These are phyloP conservation scores for Typhlichthys subterraneus DNA, from an alignment of 2,797 vertebrate species.

Conservation along the genomic window DNA sequence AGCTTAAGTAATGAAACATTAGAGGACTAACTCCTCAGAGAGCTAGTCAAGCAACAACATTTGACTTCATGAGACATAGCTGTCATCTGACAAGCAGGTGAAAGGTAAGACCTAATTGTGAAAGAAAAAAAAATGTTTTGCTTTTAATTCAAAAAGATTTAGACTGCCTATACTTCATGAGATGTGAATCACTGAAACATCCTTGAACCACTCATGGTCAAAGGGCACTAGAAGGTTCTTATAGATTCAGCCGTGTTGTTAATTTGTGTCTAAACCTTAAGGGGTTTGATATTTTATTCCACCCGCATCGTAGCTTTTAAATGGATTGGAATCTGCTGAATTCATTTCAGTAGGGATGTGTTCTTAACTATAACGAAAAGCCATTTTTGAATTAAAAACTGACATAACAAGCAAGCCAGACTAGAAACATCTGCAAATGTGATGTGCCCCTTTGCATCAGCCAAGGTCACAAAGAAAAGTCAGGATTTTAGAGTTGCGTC, in stretches of 20 bases:
- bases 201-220: not conserved
- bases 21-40: not conserved
- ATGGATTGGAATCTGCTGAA: too few relatives aligned
- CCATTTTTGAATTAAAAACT: not conserved
- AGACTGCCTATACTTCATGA: not conserved
- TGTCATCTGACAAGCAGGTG: not conserved
- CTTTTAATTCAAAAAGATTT: too few relatives aligned
- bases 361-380: not conserved
- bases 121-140: not conserved
- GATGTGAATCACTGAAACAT: not conserved
- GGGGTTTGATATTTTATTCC: too few relatives aligned
- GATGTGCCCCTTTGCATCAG: not conserved
- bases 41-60: not conserved
- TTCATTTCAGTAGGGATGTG: too few relatives aligned
- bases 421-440: not conserved
- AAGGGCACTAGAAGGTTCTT: not conserved
- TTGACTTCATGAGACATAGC: not conserved
- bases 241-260: not conserved
- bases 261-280: not conserved
- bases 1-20: not conserved
- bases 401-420: not conserved
- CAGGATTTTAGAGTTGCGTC: not conserved
- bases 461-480: conserved; percentile 7
- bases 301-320: too few relatives aligned
- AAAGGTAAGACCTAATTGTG: not conserved